Evolutionary conservation across 2,888 invertebrate genomes (phyloP).

Genomic region (Pandemis cinnamomeana): DNA sequence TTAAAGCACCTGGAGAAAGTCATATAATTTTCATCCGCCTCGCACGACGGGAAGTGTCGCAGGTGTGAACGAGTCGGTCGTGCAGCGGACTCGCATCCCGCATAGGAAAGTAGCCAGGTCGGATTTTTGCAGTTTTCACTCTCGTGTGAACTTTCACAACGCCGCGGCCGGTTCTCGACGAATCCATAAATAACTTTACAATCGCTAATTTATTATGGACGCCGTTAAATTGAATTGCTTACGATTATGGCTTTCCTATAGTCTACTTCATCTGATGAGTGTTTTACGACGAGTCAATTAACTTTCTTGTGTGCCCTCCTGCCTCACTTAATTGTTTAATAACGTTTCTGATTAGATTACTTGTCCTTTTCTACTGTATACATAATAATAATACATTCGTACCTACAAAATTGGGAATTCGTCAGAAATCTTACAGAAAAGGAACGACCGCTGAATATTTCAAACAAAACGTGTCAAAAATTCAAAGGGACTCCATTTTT

Average conservation of each 20-base stretch:
- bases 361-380: neutral
- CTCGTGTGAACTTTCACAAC: slow-evolving; percentile 67
- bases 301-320: slow-evolving; percentile 19
- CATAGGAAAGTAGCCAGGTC: slow-evolving; percentile 69
- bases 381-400: neutral
- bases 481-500: slow-evolving; percentile 12
- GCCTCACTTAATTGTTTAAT: slow-evolving; percentile 4
- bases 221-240: slow-evolving; percentile 37
- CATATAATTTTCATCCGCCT: slow-evolving; percentile 38
- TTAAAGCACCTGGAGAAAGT: slow-evolving; percentile 44
- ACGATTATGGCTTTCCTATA: slow-evolving; percentile 36
- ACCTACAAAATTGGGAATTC: neutral
- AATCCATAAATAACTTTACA: slow-evolving; percentile 33
- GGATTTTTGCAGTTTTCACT: slow-evolving; percentile 74
- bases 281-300: slow-evolving; percentile 33
- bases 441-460: neutral
- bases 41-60: slow-evolving; percentile 34
- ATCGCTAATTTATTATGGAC: slow-evolving; percentile 35
- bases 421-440: neutral
- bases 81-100: slow-evolving; percentile 52
- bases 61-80: slow-evolving; percentile 49
- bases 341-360: slow-evolving; percentile 3
- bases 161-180: slow-evolving; percentile 33
- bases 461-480: slow-evolving; percentile 6
- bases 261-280: slow-evolving; percentile 24